phyloP scores from a whole-genome alignment of 2,888 invertebrate species.

The Meliscaeva auricollis region DNA sequence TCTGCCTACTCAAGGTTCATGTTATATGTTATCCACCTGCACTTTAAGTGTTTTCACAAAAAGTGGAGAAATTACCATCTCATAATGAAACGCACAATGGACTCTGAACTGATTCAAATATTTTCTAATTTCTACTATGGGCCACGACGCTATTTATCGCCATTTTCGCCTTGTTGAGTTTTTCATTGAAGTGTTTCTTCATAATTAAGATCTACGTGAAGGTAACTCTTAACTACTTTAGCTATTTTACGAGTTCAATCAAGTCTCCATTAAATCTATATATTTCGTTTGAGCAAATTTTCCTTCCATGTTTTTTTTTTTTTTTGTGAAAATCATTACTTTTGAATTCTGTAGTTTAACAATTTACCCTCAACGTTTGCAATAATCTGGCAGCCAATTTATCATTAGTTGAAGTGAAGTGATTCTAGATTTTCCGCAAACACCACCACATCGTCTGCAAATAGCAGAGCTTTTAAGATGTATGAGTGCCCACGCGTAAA shows the following conservation, averaged over 20 bases:
- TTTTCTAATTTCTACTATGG: background rate
- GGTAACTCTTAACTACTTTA: constrained; percentile 7
- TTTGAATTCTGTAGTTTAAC: background rate
- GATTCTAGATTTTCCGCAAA: too few species aligned
- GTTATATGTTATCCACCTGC: background rate
- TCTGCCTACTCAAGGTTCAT: background rate
- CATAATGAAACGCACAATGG: background rate
- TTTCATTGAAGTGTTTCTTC: constrained; percentile 10
- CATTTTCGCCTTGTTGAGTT: constrained; percentile 2
- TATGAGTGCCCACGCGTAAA: background rate
- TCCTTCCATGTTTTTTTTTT: too few species aligned
- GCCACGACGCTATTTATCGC: background rate
- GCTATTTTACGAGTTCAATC: background rate
- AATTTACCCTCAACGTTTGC: background rate
- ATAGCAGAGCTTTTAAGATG: too few species aligned
- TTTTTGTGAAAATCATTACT: too few species aligned
- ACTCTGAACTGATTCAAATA: constrained; percentile 5
- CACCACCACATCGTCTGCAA: too few species aligned
- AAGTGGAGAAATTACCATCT: background rate
- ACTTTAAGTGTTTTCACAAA: background rate
- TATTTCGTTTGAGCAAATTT: too few species aligned
- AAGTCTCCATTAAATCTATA: too few species aligned
- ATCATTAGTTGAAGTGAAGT: constrained; percentile 11
- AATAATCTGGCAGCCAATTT: constrained; percentile 1
- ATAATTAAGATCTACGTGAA: constrained; percentile 10